phyloP scores from a whole-genome alignment of 1,140 invertebrate species.

The Aphelenchoides fujianensis region DNA sequence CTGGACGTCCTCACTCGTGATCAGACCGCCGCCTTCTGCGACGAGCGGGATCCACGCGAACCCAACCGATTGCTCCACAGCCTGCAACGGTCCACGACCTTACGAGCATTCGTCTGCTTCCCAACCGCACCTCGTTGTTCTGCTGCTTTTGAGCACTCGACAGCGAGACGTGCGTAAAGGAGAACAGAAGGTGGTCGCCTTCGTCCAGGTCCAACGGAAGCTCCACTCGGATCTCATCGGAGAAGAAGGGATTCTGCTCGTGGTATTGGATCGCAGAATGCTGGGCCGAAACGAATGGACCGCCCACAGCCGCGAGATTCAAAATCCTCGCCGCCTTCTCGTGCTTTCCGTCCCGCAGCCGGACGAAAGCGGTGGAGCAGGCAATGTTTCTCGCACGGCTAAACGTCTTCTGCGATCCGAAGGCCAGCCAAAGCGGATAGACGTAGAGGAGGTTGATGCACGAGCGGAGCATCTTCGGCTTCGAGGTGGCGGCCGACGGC shows the following conservation, averaged over 20 bases:
- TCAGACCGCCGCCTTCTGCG: conserved; percentile 11
- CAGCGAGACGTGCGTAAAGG: conserved; percentile 43
- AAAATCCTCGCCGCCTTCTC: conserved; percentile 26
- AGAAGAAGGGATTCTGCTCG: conserved; percentile 46
- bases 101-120: too few species aligned
- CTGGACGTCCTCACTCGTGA: conserved; percentile 35
- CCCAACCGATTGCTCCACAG: conserved; percentile 40
- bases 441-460: conserved; percentile 44
- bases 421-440: conserved; percentile 37
- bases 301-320: conserved; percentile 26
- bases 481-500: conserved; percentile 19
- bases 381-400: conserved; percentile 43
- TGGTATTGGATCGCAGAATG: conserved; percentile 43
- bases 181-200: conserved; percentile 43
- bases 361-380: conserved; percentile 40
- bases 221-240: conserved; percentile 43
- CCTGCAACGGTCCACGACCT: too few species aligned
- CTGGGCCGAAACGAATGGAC: conserved; percentile 32
- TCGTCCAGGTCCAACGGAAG: conserved; percentile 32
- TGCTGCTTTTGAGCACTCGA: conserved; percentile 32
- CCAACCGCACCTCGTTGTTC: too few species aligned
- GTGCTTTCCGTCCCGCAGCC: conserved; percentile 3
- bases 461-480: conserved; percentile 28
- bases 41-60: conserved; percentile 46
- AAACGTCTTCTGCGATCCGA: conserved; percentile 44